Percentiles rank a stretch among this genome's conserved stretches.
phyloP scores from a whole-genome alignment of 2,888 invertebrate species.

The Drepana falcataria region DNA sequence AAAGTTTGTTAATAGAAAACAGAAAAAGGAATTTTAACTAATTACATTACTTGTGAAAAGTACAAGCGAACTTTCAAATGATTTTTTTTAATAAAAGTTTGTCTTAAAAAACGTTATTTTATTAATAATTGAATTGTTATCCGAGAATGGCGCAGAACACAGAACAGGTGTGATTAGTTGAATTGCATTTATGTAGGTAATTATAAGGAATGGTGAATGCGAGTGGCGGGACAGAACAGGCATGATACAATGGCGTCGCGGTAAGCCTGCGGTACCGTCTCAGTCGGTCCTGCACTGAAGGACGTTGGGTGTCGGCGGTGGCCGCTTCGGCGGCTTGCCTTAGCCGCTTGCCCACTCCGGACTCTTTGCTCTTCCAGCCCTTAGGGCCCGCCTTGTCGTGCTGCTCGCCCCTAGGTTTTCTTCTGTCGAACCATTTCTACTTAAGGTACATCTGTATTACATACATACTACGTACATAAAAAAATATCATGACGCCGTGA shows the following conservation, averaged over 20 bases:
- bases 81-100: too few relatives aligned
- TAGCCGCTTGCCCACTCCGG: slow-evolving; percentile 55
- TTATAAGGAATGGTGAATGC: too few relatives aligned
- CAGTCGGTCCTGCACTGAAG: slow-evolving; percentile 58
- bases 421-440: slow-evolving; percentile 53
- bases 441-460: background rate
- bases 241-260: slow-evolving; percentile 1
- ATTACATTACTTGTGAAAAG: too few relatives aligned
- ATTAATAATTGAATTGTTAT: too few relatives aligned
- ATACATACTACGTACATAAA: background rate
- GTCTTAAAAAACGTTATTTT: too few relatives aligned
- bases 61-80: too few relatives aligned
- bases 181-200: too few relatives aligned
- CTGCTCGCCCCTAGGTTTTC: slow-evolving; percentile 61
- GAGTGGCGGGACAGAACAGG: background rate
- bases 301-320: slow-evolving; percentile 41
- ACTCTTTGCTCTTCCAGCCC: slow-evolving; percentile 56
- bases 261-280: slow-evolving; percentile 56
- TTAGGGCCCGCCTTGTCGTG: slow-evolving; percentile 38
- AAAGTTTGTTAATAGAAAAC: too few relatives aligned
- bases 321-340: slow-evolving; percentile 60
- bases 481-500: too few relatives aligned
- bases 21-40: too few relatives aligned
- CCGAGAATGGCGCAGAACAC: too few relatives aligned
- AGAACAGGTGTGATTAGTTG: too few relatives aligned